Percentiles rank a stretch among this genome's conserved stretches.
Conservation (phyloP, 2,888 invertebrate genomes). For the Copidosoma aretas region DNA sequence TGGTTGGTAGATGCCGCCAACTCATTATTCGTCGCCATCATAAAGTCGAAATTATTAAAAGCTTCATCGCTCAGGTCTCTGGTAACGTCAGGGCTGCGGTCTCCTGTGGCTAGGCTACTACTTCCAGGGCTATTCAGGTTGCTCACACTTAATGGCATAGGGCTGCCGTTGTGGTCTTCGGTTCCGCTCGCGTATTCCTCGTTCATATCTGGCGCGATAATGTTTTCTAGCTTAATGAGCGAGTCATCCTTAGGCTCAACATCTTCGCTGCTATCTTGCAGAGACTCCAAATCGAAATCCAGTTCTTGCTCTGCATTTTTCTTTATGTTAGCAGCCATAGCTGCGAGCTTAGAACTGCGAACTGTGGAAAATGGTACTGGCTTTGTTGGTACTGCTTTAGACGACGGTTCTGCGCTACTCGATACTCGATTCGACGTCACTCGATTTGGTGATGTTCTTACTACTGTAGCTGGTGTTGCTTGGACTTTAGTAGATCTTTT, state of each 20-base stretch:
- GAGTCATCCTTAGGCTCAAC: slow-evolving; percentile 39
- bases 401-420: background rate
- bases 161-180: slow-evolving; percentile 7
- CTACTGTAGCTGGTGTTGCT: background rate
- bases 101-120: background rate
- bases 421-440: background rate
- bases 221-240: slow-evolving; percentile 51
- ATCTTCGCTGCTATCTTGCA: slow-evolving; percentile 9
- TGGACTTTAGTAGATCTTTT: slow-evolving; percentile 26
- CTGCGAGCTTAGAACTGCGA: slow-evolving; percentile 58
- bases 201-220: slow-evolving; percentile 48
- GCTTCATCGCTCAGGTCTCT: slow-evolving; percentile 9
- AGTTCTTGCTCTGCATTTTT: slow-evolving; percentile 42
- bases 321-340: slow-evolving; percentile 60
- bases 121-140: slow-evolving; percentile 18
- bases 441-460: background rate
- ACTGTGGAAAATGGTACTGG: slow-evolving; percentile 54
- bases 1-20: background rate
- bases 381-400: slow-evolving; percentile 42
- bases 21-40: slow-evolving; percentile 4
- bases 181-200: slow-evolving; percentile 11
- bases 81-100: background rate
- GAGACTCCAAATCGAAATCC: slow-evolving; percentile 35
- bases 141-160: slow-evolving; percentile 21
- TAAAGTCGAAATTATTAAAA: slow-evolving; percentile 27